phyloP scores from a whole-genome alignment of 1,140 invertebrate species.

The Brachionus koreanus region DNA sequence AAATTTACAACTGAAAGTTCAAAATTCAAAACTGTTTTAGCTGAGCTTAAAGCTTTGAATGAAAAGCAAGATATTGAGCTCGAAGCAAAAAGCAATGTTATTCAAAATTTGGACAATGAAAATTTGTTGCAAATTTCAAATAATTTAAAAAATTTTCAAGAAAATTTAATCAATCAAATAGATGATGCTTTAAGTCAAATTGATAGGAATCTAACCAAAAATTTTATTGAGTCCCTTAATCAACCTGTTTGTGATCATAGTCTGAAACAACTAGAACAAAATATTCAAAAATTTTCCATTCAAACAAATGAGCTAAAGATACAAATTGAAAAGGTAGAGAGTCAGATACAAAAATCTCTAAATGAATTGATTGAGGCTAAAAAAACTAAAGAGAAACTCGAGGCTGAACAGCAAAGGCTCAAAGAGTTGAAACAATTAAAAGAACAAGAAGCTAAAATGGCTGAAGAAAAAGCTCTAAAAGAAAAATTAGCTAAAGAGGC shows the following conservation, averaged over 20 bases:
- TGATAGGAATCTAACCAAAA: neutral
- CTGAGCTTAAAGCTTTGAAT: neutral
- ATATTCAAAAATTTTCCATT: neutral
- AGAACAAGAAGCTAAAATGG: constrained; percentile 1
- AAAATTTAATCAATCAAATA: constrained; percentile 4
- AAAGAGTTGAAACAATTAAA: constrained; percentile 2
- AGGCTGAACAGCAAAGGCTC: neutral
- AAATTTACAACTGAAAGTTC: neutral
- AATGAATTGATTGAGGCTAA: neutral
- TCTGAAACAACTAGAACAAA: neutral
- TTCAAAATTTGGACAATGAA: neutral
- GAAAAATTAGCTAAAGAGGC: constrained; percentile 9
- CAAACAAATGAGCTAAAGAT: neutral
- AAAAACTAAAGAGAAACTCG: neutral
- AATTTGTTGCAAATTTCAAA: neutral
- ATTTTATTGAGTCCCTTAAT: neutral
- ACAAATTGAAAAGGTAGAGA: neutral
- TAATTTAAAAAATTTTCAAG: constrained; percentile 6
- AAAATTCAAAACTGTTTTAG: neutral
- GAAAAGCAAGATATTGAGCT: neutral
- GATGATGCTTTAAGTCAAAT: neutral
- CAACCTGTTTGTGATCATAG: neutral
- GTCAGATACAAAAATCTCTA: neutral
- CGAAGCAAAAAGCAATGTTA: neutral
- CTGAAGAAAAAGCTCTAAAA: neutral